Evolutionary conservation across 2,888 invertebrate genomes (phyloP).

Genomic region (Spodoptera exigua): DNA sequence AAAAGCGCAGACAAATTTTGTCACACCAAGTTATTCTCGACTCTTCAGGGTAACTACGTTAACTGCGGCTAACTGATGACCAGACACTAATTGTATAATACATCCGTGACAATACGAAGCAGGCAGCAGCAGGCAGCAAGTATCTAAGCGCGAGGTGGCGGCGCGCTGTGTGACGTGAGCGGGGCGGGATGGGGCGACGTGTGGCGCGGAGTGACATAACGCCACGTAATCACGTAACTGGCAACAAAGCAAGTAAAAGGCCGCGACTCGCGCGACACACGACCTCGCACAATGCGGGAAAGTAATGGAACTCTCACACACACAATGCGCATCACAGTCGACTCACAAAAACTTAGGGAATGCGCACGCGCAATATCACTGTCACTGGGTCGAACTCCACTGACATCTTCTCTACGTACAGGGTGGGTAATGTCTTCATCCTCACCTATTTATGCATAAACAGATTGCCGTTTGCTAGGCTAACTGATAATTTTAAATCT

Average conservation of each 20-base stretch:
- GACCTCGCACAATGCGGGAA: constrained; percentile 41
- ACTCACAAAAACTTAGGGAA: constrained; percentile 15
- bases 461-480: too few species aligned
- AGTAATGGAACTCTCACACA: constrained; percentile 42
- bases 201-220: constrained; percentile 34
- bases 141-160: constrained; percentile 2
- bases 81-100: constrained; percentile 1
- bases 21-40: too few species aligned
- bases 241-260: constrained; percentile 28
- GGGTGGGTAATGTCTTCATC: too few species aligned
- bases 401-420: background rate
- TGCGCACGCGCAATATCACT: constrained; percentile 37
- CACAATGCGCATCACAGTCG: constrained; percentile 27
- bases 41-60: too few species aligned
- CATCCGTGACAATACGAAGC: constrained; percentile 15
- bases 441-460: too few species aligned
- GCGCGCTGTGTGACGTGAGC: background rate
- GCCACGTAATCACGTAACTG: background rate
- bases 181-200: constrained; percentile 9
- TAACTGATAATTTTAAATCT: too few species aligned
- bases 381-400: constrained; percentile 50
- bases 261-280: background rate
- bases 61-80: background rate
- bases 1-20: too few species aligned
- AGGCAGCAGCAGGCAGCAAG: background rate